Conservation (phyloP, 2,888 invertebrate genomes). For the Nephrotoma appendiculata region DNA sequence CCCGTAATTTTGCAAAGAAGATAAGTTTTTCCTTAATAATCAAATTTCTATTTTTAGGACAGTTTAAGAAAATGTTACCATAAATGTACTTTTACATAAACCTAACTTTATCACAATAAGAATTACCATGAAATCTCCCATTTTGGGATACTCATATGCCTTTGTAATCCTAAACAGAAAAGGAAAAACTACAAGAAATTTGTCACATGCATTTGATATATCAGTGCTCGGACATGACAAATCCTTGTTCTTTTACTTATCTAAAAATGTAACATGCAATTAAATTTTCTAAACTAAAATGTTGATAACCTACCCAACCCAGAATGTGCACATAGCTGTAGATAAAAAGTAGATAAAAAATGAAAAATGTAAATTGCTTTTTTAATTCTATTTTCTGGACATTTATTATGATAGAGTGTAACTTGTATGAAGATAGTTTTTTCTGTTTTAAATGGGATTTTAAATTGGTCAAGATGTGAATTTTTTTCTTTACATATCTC, state of each 20-base stretch:
- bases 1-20: too few species aligned
- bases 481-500: not conserved
- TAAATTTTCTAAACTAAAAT: not conserved
- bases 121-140: not conserved
- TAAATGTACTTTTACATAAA: too few species aligned
- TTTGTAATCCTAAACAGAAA: not conserved
- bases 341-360: not conserved
- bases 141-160: not conserved
- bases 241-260: not conserved
- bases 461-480: not conserved
- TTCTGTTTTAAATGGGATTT: not conserved
- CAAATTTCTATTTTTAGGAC: too few species aligned
- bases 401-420: not conserved
- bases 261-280: not conserved
- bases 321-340: not conserved
- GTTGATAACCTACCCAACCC: not conserved
- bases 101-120: too few species aligned
- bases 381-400: not conserved
- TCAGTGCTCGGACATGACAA: not conserved
- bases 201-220: not conserved
- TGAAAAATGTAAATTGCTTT: not conserved
- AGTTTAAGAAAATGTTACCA: too few species aligned
- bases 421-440: not conserved
- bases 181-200: not conserved
- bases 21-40: too few species aligned